Conservation (phyloP, 1,140 invertebrate genomes). For the Pteromalus puparum region DNA sequence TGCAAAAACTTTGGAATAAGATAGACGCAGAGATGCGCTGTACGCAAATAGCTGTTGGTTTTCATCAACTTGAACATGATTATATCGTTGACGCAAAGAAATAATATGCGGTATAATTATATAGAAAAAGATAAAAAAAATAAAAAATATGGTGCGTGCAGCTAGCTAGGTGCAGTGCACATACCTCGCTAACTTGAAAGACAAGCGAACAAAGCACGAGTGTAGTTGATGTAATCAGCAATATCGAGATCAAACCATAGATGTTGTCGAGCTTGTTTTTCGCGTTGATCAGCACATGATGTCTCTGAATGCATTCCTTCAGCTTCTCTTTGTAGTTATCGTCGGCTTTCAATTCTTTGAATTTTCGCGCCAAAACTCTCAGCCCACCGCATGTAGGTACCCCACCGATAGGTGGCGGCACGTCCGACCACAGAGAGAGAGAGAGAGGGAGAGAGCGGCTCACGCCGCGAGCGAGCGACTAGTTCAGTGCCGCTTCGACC, state of each 20-base stretch:
- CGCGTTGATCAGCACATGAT: neutral
- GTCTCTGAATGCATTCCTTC: conserved; percentile 3
- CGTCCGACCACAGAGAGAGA: too few relatives aligned
- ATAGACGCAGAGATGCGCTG: neutral
- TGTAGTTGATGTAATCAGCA: neutral
- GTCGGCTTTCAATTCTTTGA: neutral
- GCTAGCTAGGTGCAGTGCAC: too few relatives aligned
- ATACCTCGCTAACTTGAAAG: neutral
- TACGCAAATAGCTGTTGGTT: neutral
- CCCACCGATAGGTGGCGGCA: too few relatives aligned
- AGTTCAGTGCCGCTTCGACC: too few relatives aligned
- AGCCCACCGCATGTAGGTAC: too few relatives aligned
- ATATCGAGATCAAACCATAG: neutral
- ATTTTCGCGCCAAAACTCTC: neutral
- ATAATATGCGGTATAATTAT: too few relatives aligned
- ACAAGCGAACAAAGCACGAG: neutral
- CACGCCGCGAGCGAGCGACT: too few relatives aligned
- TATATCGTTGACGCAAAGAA: too few relatives aligned
- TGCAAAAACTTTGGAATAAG: neutral
- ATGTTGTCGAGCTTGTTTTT: neutral
- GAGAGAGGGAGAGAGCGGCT: too few relatives aligned
- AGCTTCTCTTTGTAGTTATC: neutral
- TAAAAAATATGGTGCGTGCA: neutral
- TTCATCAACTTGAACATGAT: neutral
- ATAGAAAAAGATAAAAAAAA: neutral